Base-by-base conservation (phyloP, 2,888 invertebrate species). In the Diloba caeruleocephala region DNA sequence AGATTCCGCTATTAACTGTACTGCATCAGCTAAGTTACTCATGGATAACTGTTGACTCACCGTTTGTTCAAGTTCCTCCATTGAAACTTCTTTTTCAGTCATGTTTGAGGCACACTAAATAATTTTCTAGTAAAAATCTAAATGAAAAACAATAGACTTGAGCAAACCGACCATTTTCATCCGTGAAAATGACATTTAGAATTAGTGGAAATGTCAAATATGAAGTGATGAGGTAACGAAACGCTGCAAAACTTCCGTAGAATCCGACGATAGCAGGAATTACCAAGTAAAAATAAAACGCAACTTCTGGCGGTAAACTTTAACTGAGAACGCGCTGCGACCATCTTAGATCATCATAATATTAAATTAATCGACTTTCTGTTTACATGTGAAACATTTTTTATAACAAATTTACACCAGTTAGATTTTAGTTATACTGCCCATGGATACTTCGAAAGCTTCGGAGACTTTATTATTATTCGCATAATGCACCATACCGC, bases 41-140 rank as follows among this genome's bases (percentile, higher is more conserved):
- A 43, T 28, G 46, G 36, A 60, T 23, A 62, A 41, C n/a, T 26
- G 44, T 26, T 19, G 52, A 82, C 89, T 85, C 70, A 92, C 92
- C 64, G 90, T 85, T 74, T 91, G 92, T 53, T 92, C 92, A 13
- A 92, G 74, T 41, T 92, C 90, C 59, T 92, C 91, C 73, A 91
- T 84, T 4, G 90, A 87, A 3, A 90, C 81, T 36, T 91, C 85
- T 74, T 90, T 85, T 44, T 90, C 89, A 77, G 86, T 87, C 92
- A 92, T 92, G 17, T 74, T 85, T 57, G 58, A 52, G 15, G 44
- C 49, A 51, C 64, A 79, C 70, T 77, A 72, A 42, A 39, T 46
- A 69, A 49, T 73, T 80, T 81, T 79, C 72, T 61, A 61, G 58
- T 71, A 59, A 76, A 62, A 72, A 73, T 72, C 59, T 66, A 73